Conservation (phyloP, 1,140 invertebrate genomes). For the Drosophila orena region DNA sequence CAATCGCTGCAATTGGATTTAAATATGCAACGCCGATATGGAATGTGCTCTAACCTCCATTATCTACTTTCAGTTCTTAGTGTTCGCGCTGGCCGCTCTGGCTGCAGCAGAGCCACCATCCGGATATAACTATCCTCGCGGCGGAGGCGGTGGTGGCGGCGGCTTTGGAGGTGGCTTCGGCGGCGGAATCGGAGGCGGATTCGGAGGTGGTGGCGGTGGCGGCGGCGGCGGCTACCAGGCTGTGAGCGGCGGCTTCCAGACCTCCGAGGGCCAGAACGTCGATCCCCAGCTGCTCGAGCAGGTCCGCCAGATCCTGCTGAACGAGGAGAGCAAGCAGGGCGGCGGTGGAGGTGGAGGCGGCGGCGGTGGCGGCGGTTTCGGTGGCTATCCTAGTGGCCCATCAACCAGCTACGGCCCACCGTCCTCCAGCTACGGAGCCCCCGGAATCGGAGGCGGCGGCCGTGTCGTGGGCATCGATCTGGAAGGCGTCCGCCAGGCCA, state of each 20-base stretch:
- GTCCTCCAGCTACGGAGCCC: slow-evolving; percentile 86
- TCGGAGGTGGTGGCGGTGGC: slow-evolving; percentile 47
- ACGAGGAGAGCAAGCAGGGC: slow-evolving; percentile 89
- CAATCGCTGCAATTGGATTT: not conserved
- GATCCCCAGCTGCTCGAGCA: slow-evolving; percentile 91
- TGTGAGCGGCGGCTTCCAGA: slow-evolving; percentile 90
- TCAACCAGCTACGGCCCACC: slow-evolving; percentile 87
- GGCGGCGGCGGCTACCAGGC: slow-evolving; percentile 90
- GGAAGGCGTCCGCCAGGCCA: slow-evolving; percentile 88
- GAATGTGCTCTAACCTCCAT: slow-evolving; percentile 30
- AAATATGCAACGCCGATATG: too few relatives aligned
- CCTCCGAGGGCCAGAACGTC: slow-evolving; percentile 91
- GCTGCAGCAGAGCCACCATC: slow-evolving; percentile 88
- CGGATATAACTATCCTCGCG: slow-evolving; percentile 88
- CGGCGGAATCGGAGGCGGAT: slow-evolving; percentile 82
- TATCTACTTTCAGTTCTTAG: slow-evolving; percentile 86
- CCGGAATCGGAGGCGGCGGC: slow-evolving; percentile 86
- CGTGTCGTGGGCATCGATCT: slow-evolving; percentile 88
- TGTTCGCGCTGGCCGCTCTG: slow-evolving; percentile 87
- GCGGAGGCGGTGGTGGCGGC: slow-evolving; percentile 85
- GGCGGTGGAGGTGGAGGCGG: slow-evolving; percentile 84
- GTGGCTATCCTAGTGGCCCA: slow-evolving; percentile 78
- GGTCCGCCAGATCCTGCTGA: slow-evolving; percentile 92
- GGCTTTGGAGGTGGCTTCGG: slow-evolving; percentile 83
- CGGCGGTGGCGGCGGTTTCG: slow-evolving; percentile 84